phyloP scores from a whole-genome alignment of 2,797 vertebrate genomes.

The Chiroxiphia lanceolata region DNA sequence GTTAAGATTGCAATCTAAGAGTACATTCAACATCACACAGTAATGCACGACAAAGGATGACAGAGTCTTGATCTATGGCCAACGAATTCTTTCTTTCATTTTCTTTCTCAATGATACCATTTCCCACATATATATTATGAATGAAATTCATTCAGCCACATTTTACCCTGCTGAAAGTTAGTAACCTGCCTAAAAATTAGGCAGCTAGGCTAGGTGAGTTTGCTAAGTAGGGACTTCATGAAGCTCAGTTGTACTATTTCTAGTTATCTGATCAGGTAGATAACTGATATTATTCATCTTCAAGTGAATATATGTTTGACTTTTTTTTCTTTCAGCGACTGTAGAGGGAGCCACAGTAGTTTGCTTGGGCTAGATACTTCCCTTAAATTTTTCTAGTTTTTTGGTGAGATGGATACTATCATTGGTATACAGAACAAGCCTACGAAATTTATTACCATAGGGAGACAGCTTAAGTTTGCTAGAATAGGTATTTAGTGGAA shows the following conservation, averaged over 20 bases:
- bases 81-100: neutral
- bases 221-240: neutral
- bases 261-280: neutral
- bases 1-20: neutral
- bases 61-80: neutral
- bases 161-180: neutral
- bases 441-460: neutral
- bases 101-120: neutral
- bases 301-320: neutral
- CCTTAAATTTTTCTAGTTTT: neutral
- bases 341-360: slow-evolving; percentile 10
- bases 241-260: neutral
- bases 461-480: neutral
- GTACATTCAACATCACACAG: neutral
- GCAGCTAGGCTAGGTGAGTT: neutral
- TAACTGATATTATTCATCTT: neutral
- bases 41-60: neutral
- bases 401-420: neutral
- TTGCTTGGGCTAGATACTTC: neutral
- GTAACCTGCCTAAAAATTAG: neutral
- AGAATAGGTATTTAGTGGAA: neutral
- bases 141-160: neutral
- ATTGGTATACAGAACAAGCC: neutral
- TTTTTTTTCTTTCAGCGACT: neutral
- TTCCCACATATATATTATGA: neutral